Evolutionary conservation across 2,888 invertebrate genomes (phyloP).

Genomic region (Drosophila melanosoma): DNA sequence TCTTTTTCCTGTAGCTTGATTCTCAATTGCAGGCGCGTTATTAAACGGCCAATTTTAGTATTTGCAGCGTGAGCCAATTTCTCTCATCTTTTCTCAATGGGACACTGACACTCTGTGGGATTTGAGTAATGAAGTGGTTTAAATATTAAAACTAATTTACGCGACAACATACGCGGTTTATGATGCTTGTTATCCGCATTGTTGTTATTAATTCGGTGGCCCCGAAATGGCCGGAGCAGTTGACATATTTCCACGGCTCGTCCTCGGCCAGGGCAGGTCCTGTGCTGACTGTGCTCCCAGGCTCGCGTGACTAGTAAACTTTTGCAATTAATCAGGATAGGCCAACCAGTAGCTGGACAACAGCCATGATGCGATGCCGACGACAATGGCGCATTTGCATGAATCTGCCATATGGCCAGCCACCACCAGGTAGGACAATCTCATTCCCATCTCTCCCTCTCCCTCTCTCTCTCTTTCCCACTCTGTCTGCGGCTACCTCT

Average conservation of each 20-base stretch:
- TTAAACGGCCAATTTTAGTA: constrained; percentile 40
- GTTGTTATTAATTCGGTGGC: constrained; percentile 49
- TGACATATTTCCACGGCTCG: constrained; percentile 71
- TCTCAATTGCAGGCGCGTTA: constrained; percentile 20
- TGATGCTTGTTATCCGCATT: constrained; percentile 72
- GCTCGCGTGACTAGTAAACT: constrained; percentile 65
- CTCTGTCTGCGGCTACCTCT: constrained; percentile 2
- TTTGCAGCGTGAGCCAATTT: constrained; percentile 36
- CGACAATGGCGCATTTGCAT: constrained; percentile 70
- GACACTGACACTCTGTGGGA: neutral
- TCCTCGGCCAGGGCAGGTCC: constrained; percentile 4
- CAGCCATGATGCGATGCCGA: constrained; percentile 28
- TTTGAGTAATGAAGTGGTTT: constrained; percentile 75
- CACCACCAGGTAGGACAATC: constrained; percentile 43
- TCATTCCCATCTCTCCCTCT: constrained; percentile 6
- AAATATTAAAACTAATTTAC: constrained; percentile 80
- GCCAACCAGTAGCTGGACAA: constrained; percentile 46
- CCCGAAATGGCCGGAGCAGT: constrained; percentile 58
- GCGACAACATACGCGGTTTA: constrained; percentile 78
- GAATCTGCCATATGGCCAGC: constrained; percentile 66
- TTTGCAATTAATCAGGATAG: constrained; percentile 80
- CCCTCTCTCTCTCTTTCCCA: neutral
- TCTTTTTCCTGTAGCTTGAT: neutral
- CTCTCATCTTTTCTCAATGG: constrained; percentile 6
- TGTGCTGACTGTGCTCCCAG: constrained; percentile 32